Evolutionary conservation across 2,113 vertebrate species (phyloP).

Genomic region (Blennius ocellaris): DNA sequence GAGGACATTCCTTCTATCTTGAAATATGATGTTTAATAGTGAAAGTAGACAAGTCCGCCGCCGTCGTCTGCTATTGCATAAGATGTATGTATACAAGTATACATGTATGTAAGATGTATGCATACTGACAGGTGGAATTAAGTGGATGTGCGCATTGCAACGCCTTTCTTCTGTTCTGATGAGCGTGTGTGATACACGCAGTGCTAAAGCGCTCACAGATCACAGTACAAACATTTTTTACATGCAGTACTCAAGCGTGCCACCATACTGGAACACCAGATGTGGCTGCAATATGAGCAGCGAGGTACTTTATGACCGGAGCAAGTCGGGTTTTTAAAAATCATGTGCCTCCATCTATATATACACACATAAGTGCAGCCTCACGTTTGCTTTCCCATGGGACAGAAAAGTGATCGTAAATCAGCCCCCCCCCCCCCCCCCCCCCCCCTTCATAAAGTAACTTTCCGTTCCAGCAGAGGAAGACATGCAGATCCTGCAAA

Average conservation of each 20-base stretch:
- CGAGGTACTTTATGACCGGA: not conserved
- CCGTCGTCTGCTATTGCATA: not conserved
- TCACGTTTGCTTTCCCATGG: not conserved
- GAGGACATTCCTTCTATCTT: too few species aligned
- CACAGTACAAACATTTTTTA: slow-evolving; percentile 1
- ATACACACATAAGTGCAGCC: not conserved
- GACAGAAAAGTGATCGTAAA: not conserved
- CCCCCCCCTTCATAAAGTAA: too few species aligned
- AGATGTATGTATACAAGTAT: too few species aligned
- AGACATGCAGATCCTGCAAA: not conserved
- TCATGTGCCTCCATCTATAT: slow-evolving; percentile 7
- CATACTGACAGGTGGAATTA: not conserved
- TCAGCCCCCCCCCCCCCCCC: too few species aligned
- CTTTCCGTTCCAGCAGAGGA: not conserved
- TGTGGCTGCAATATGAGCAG: slow-evolving; percentile 28
- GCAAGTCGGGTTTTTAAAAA: slow-evolving; percentile 3
- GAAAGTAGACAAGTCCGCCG: too few species aligned
- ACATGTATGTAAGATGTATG: too few species aligned
- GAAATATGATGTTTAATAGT: too few species aligned
- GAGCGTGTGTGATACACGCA: not conserved
- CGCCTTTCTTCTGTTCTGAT: not conserved
- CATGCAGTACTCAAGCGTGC: not conserved
- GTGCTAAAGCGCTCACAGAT: not conserved
- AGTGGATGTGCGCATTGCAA: not conserved
- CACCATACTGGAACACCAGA: not conserved